Evolutionary conservation across 1,140 invertebrate species (phyloP), one percentile per base, ranked within the genome.

Genomic region (Trachymyrmex septentrionalis): DNA sequence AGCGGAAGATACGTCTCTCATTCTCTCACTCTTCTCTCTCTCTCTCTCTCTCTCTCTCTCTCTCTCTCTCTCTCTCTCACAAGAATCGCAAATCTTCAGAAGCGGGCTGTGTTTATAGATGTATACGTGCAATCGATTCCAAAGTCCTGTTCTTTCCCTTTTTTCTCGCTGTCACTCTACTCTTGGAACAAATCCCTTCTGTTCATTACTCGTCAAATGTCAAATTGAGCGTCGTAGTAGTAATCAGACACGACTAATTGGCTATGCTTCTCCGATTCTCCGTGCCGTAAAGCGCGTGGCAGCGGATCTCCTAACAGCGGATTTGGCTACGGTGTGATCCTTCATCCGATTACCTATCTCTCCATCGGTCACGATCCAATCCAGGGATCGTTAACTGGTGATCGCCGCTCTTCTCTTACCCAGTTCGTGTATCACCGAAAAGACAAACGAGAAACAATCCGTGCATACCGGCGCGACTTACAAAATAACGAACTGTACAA

Each of bases 41-140:
- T 48, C 21, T 63, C 16, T 63, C 14, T 48, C 27, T 64, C 16
- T 66, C 55, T 30, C 30, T 6, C 30, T 27, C 27, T 27, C 27
- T 34, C 48, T 57, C 55, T 12, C 7, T 21, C 14, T 53, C 76
- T 24, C 19, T 38, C 55, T 21, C 19, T 34, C 53, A 34, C 80
- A 84, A 75, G 24, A 55, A 63, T 73, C 80, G 69, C 69, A 75
- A 73, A 84, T 84, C 69, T 72, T 84, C 38, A 57, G 78, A 73
- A 14, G 55, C 55, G 57, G 16, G 19, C 50, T 81, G 66, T 71
- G 57, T 50, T 50, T 81, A 72, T 16, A 81, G 30, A 82, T 34
- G 34, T 80, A 81, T 71, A 71, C 64, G 64, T 71, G 53, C 55
- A 44, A 57, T 30, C 57, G 55, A 84, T 55, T 61, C 75, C 55